Percentiles rank a stretch among this genome's conserved stretches.
Evolutionary conservation across 2,888 invertebrate species (phyloP).

Genomic region (Dugesia japonica): DNA sequence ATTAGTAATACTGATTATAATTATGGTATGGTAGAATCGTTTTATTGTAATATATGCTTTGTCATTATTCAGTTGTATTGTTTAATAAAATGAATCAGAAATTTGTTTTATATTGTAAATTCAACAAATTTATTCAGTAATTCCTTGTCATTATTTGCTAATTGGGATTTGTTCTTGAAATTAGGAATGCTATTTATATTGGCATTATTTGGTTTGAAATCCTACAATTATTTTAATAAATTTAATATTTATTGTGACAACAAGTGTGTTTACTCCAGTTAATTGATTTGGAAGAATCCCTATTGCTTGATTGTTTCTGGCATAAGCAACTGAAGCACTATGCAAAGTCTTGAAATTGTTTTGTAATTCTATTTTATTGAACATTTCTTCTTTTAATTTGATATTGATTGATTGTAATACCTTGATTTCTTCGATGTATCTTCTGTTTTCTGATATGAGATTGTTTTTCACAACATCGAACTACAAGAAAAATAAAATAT

Average conservation of each 20-base stretch:
- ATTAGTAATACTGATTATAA: conserved; percentile 16
- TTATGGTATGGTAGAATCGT: conserved; percentile 20
- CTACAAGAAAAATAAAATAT: not conserved
- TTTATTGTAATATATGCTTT: conserved; percentile 7
- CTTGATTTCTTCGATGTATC: not conserved
- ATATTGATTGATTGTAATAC: not conserved
- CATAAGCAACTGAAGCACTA: not conserved
- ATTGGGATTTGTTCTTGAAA: not conserved
- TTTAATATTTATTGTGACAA: too few species aligned
- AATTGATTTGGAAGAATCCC: conserved; percentile 2
- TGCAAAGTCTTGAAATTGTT: conserved; percentile 1
- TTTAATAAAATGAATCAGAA: not conserved
- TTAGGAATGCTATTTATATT: not conserved
- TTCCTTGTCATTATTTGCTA: not conserved
- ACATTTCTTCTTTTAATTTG: conserved; percentile 1
- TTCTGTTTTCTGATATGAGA: not conserved
- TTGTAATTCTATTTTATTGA: not conserved
- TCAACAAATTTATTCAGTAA: not conserved
- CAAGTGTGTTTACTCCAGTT: not conserved
- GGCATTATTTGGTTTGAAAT: not conserved
- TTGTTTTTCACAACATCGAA: not conserved
- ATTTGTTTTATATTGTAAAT: not conserved
- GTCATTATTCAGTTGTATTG: conserved; percentile 20
- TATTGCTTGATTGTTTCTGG: not conserved
- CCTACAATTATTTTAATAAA: too few species aligned